phyloP scores from a whole-genome alignment of 2,113 vertebrate genomes.

The Scolopax mira region DNA sequence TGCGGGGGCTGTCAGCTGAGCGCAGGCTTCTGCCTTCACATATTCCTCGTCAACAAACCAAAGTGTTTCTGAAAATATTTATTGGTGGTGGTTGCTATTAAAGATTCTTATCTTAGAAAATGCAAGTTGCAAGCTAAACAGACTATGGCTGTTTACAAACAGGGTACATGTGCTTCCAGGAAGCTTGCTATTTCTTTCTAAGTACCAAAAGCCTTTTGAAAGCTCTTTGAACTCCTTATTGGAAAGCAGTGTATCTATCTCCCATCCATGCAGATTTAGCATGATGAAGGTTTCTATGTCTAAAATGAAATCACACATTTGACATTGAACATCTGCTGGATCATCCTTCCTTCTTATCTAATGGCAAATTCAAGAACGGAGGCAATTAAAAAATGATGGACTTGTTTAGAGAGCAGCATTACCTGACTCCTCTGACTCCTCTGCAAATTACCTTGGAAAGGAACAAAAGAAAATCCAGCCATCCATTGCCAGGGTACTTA shows the following conservation, averaged over 20 bases:
- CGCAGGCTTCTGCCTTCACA: not conserved
- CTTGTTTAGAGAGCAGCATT: slow-evolving; percentile 15
- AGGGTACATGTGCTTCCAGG: not conserved
- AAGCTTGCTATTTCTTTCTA: not conserved
- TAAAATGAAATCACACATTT: not conserved
- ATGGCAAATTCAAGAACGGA: slow-evolving; percentile 21
- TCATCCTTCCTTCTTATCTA: not conserved
- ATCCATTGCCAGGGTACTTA: not conserved
- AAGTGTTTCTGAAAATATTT: slow-evolving; percentile 54
- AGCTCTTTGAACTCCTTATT: not conserved
- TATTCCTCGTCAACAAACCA: not conserved
- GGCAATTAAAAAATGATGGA: slow-evolving; percentile 39
- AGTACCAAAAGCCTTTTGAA: not conserved
- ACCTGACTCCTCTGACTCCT: not conserved
- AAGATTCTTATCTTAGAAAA: not conserved
- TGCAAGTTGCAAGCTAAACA: not conserved
- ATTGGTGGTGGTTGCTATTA: not conserved
- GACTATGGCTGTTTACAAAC: not conserved
- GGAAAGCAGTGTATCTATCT: not conserved
- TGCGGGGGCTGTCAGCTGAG: not conserved
- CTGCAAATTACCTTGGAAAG: slow-evolving; percentile 12
- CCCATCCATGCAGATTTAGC: not conserved
- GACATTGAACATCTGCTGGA: not conserved
- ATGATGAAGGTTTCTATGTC: not conserved
- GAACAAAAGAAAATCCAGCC: not conserved